phyloP scores from a whole-genome alignment of 2,888 invertebrate genomes.

The Agelastica alni region DNA sequence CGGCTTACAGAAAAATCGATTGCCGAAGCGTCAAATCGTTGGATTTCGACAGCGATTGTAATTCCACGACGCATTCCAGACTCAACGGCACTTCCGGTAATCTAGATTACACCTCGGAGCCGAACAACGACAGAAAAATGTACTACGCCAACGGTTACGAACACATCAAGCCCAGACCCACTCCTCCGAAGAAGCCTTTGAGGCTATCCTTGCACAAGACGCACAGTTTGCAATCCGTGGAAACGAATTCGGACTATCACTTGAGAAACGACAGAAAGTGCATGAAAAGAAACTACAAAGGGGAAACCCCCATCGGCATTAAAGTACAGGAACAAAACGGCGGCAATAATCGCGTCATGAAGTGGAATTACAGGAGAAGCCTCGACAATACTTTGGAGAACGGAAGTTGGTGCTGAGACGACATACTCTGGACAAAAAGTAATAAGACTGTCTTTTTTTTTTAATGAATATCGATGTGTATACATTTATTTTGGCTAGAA shows the following conservation, averaged over 20 bases:
- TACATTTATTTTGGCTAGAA: too few relatives aligned
- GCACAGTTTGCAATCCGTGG: slow-evolving; percentile 77
- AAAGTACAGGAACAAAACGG: slow-evolving; percentile 32
- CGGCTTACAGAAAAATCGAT: slow-evolving; percentile 52
- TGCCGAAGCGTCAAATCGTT: slow-evolving; percentile 71
- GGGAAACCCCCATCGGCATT: slow-evolving; percentile 52
- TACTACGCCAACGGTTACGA: slow-evolving; percentile 46
- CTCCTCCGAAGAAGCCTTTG: slow-evolving; percentile 84
- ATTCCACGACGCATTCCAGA: slow-evolving; percentile 36
- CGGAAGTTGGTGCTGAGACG: slow-evolving; percentile 51
- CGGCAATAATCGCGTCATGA: slow-evolving; percentile 26
- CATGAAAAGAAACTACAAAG: slow-evolving; percentile 64
- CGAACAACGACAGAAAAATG: slow-evolving; percentile 59
- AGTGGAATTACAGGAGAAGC: slow-evolving; percentile 39
- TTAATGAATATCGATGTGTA: too few relatives aligned
- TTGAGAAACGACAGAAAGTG: slow-evolving; percentile 57
- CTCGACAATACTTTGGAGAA: slow-evolving; percentile 45
- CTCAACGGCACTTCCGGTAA: slow-evolving; percentile 38
- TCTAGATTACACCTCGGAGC: slow-evolving; percentile 65
- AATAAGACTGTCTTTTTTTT: too few relatives aligned
- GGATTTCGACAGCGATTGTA: slow-evolving; percentile 75
- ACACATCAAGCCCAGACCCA: slow-evolving; percentile 65
- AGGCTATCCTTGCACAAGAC: slow-evolving; percentile 82
- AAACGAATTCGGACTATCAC: slow-evolving; percentile 48
- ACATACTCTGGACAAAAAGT: too few relatives aligned